Conservation (phyloP, 2,797 vertebrate species). For the Setipinna tenuifilis region DNA sequence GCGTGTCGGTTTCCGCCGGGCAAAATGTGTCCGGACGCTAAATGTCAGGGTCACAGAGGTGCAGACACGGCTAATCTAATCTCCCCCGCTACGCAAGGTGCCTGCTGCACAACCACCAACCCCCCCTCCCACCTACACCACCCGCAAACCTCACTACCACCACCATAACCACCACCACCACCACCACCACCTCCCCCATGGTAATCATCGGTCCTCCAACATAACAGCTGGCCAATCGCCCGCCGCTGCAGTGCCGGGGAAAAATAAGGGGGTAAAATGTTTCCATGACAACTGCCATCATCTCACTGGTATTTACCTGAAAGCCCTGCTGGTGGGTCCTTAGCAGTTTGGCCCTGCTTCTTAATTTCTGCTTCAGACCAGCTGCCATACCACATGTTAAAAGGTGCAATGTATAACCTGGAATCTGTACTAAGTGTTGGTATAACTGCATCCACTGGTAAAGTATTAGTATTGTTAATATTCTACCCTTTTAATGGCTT, state of each 20-base stretch:
- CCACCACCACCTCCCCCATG: too few species aligned
- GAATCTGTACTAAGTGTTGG: background rate
- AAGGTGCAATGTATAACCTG: background rate
- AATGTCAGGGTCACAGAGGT: conserved; percentile 17
- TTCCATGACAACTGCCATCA: conserved; percentile 1
- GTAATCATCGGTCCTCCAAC: background rate
- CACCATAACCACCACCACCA: too few species aligned
- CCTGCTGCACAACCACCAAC: background rate
- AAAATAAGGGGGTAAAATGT: background rate
- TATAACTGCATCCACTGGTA: too few species aligned
- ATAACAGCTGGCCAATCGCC: background rate
- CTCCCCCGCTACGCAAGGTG: background rate
- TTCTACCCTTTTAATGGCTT: too few species aligned
- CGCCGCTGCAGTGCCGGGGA: background rate
- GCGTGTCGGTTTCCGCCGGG: background rate
- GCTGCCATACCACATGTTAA: background rate
- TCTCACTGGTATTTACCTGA: background rate
- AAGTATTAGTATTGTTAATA: too few species aligned
- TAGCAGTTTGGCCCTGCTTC: background rate
- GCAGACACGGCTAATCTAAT: conserved; percentile 6
- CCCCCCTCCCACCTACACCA: background rate
- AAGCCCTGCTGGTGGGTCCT: background rate
- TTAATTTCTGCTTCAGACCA: background rate
- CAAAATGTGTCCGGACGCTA: background rate
- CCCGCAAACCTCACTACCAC: background rate